A percentile compares a stretch with the other conserved stretches of the same genome.
Evolutionary conservation across 2,888 invertebrate species (phyloP).

Genomic region (Dermolepida albohirtum): DNA sequence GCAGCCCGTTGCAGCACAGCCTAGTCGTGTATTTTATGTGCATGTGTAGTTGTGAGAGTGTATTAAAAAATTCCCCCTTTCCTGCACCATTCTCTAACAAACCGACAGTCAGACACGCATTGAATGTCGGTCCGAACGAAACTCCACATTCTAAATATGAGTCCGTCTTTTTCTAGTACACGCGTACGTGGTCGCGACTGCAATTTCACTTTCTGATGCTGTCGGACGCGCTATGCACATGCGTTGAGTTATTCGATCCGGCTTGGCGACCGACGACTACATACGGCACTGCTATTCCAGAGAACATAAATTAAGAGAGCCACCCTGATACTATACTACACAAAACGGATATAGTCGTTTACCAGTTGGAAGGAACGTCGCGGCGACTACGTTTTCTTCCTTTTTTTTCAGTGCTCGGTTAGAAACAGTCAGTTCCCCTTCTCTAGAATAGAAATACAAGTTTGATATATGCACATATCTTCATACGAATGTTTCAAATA

Average conservation of each 20-base stretch:
- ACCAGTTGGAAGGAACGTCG: constrained; percentile 20
- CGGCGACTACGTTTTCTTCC: constrained; percentile 19
- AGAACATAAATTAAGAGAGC: constrained; percentile 32
- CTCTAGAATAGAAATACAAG: neutral
- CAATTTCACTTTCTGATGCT: constrained; percentile 40
- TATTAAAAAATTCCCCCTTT: constrained; percentile 13
- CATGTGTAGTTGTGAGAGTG: constrained; percentile 6
- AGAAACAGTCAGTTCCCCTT: neutral
- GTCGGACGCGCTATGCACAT: constrained; percentile 23
- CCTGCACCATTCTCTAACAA: constrained; percentile 16
- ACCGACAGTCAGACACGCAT: constrained; percentile 25
- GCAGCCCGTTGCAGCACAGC: constrained; percentile 34
- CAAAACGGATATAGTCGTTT: constrained; percentile 35
- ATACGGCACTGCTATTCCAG: constrained; percentile 26
- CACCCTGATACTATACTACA: constrained; percentile 17
- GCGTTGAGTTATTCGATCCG: constrained; percentile 40
- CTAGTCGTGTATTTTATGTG: neutral
- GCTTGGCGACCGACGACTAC: constrained; percentile 20
- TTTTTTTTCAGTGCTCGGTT: constrained; percentile 14
- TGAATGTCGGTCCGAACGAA: constrained; percentile 19
- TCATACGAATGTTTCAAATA: too few relatives aligned
- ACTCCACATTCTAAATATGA: constrained; percentile 25
- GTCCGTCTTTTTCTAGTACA: constrained; percentile 21
- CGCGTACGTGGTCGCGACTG: constrained; percentile 13
- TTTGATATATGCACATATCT: too few relatives aligned